Conservation (phyloP, 2,113 vertebrate species). For the Anguilla rostrata region DNA sequence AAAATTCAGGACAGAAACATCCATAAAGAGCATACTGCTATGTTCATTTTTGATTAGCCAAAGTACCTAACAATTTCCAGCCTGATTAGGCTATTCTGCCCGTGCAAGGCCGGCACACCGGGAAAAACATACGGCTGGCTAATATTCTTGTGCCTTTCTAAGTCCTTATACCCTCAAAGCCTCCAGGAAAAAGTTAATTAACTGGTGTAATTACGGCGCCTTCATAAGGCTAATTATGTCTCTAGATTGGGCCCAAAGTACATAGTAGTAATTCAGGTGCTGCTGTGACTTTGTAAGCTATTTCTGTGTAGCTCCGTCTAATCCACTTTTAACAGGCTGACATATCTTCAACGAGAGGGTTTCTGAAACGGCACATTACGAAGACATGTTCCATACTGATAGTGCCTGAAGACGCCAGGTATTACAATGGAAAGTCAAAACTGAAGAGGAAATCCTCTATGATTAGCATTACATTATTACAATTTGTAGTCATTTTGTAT, state of each 20-base stretch:
- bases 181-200: conserved; percentile 8
- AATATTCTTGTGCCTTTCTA: background rate
- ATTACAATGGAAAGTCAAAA: background rate
- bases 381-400: background rate
- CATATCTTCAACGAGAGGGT: background rate
- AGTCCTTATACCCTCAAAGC: background rate
- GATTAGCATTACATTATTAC: background rate
- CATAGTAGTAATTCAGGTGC: background rate
- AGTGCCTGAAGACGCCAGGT: background rate
- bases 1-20: background rate
- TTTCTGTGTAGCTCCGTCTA: background rate
- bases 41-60: conserved; percentile 14
- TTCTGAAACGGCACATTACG: background rate
- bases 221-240: conserved; percentile 7
- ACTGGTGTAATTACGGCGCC: conserved; percentile 14
- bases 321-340: background rate
- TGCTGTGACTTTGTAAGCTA: background rate
- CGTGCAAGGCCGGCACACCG: background rate
- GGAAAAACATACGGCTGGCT: background rate
- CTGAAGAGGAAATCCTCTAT: background rate
- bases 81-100: conserved; percentile 4
- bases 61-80: conserved; percentile 8
- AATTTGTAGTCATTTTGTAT: background rate
- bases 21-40: conserved; percentile 13
- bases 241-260: conserved; percentile 6